Base-by-base conservation (phyloP, 2,113 vertebrate species). In the Sminthopsis crassicaudata region DNA sequence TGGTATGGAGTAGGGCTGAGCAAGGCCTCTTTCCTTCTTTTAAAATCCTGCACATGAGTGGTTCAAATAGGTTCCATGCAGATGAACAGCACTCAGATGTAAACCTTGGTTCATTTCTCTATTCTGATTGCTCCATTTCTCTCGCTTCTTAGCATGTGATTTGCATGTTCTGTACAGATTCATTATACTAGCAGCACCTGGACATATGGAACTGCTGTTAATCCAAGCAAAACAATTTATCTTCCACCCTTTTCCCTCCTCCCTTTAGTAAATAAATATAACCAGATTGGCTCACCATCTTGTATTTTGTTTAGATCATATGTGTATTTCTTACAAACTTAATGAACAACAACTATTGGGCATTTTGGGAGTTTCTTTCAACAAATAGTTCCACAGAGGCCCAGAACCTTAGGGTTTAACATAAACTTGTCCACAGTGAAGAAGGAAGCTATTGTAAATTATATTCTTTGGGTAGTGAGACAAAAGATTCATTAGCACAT, bases 351-450 rank as follows among this genome's bases (percentile, higher is more conserved):
- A 91, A 2, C 7, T 10, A 67, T 2, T 89, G 55, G 12, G 51
- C 1, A 27, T 24, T 30, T 9, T 19, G 0, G 16, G 8, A 23
- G 19, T 84, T 84, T 84, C 67, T 84, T 84, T 89, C 67, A 55
- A 52, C 54, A 96, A 92, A 91, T 90, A 94, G 84, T n/a, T 93
- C 14, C 3, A 52, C 22, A 67, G 55, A 93, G 76, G 36, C 93
- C 92, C 46, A 76, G 92, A 90, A 94, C 76, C 42, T 95, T 23
- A 16, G 30, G n/a, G 24, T 94, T 88, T 89, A 90, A 11, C 26
- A 84, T 51, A 92, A 91, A 67, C 0, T 12, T 12, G 48, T 93
- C 95, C 76, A 94, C 89, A 92, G 60, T 50, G 23, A 92, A 96
- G 60, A 36, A 91, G 30, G 9, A 90, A 7, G 51, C 1, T 90